These are phyloP conservation scores for Drosophila mettleri DNA, from an alignment of 2,888 invertebrate genomes.

Conservation along the genomic window DNA sequence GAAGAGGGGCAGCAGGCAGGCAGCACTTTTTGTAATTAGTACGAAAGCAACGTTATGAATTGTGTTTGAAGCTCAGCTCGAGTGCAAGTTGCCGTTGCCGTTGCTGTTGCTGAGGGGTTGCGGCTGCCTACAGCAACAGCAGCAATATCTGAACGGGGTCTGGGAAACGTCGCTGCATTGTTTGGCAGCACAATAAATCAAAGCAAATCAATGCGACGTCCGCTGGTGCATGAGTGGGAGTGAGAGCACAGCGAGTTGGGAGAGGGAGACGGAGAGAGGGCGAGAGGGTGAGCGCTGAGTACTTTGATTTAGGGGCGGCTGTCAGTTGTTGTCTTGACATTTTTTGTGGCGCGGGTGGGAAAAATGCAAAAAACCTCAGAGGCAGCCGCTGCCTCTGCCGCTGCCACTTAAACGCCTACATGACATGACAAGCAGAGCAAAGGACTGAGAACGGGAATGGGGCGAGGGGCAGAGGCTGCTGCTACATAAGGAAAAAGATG, in stretches of 20 bases:
- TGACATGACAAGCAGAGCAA: conserved; percentile 54
- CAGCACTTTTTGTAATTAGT: conserved; percentile 82
- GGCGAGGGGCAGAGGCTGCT: neutral
- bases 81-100: conserved; percentile 59
- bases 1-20: conserved; percentile 21
- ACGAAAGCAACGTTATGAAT: conserved; percentile 81
- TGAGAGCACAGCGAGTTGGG: neutral
- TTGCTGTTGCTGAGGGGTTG: conserved; percentile 27
- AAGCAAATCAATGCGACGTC: conserved; percentile 82
- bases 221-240: conserved; percentile 42
- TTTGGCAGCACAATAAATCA: conserved; percentile 82
- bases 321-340: conserved; percentile 57
- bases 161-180: conserved; percentile 59
- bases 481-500: conserved; percentile 36
- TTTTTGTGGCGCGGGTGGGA: conserved; percentile 23
- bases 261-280: neutral
- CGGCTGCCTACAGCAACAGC: neutral
- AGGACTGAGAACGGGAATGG: neutral
- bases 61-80: conserved; percentile 76
- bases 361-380: conserved; percentile 20
- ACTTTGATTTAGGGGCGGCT: conserved; percentile 63
- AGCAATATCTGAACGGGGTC: conserved; percentile 31
- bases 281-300: neutral
- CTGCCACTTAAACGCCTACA: conserved; percentile 68
- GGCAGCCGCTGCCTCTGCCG: conserved; percentile 31